phyloP scores from a whole-genome alignment of 2,113 vertebrate genomes.

The Psilopogon haemacephalus region DNA sequence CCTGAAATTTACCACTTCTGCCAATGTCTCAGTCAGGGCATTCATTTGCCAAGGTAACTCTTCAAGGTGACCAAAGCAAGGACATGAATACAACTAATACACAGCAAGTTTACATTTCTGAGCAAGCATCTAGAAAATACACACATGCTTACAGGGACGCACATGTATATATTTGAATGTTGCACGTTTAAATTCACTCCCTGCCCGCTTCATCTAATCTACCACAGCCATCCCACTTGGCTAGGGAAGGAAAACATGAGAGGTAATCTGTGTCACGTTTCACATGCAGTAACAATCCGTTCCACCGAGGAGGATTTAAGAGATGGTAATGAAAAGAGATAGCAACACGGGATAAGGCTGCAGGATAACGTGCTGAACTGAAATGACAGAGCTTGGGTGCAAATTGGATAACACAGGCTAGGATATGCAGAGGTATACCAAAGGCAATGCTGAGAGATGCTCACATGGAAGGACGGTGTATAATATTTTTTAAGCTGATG shows the following conservation, averaged over 20 bases:
- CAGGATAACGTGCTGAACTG: neutral
- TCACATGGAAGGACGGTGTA: neutral
- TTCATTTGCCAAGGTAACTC: neutral
- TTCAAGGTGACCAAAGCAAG: neutral
- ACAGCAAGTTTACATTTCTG: neutral
- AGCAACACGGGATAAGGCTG: neutral
- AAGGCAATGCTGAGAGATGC: neutral
- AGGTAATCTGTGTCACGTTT: neutral
- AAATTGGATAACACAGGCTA: neutral
- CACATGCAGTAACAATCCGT: neutral
- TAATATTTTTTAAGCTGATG: neutral
- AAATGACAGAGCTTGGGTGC: neutral
- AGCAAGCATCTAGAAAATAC: neutral
- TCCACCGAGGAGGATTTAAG: neutral
- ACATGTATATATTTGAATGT: rapidly evolving
- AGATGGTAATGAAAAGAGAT: constrained; percentile 44
- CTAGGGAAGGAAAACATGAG: neutral
- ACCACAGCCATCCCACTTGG: neutral
- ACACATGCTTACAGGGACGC: too few relatives aligned
- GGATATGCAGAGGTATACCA: neutral
- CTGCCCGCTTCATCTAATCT: neutral
- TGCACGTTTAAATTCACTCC: neutral
- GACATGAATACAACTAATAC: neutral
- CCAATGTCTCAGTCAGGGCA: neutral
- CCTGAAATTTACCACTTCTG: neutral